These are phyloP conservation scores for Mola mola DNA, from an alignment of 2,113 vertebrate species.

Conservation along the genomic window DNA sequence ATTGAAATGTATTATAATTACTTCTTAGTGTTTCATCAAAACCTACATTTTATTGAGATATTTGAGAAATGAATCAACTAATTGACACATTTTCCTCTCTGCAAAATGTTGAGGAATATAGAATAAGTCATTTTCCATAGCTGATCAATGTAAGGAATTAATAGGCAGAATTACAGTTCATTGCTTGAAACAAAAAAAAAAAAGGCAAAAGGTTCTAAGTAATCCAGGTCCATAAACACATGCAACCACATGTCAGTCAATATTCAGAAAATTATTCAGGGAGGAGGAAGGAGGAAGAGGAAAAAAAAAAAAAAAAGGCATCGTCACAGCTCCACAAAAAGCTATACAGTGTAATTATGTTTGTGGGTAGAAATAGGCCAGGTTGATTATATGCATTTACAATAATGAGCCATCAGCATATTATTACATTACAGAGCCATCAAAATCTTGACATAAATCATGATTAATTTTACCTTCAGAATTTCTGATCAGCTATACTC, in stretches of 20 bases:
- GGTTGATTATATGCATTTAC: conserved; percentile 79
- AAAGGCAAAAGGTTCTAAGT: conserved; percentile 55
- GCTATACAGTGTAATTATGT: conserved; percentile 71
- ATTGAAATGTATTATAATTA: background rate
- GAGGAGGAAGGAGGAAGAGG: conserved; percentile 45
- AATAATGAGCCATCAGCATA: conserved; percentile 65
- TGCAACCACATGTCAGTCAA: conserved; percentile 60
- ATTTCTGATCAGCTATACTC: conserved; percentile 60
- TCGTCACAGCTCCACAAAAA: conserved; percentile 46
- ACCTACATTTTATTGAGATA: conserved; percentile 6
- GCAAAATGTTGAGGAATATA: too few relatives aligned
- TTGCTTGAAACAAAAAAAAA: conserved; percentile 40
- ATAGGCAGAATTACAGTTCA: conserved; percentile 47
- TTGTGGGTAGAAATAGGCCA: conserved; percentile 68
- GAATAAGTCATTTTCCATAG: too few relatives aligned
- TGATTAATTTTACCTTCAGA: conserved; percentile 67
- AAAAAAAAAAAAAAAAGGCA: conserved; percentile 43
- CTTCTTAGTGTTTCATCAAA: background rate
- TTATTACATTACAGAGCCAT: conserved; percentile 66
- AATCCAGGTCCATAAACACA: conserved; percentile 40
- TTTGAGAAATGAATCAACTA: background rate
- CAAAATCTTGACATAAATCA: conserved; percentile 66
- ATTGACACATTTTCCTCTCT: background rate
- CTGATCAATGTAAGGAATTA: conserved; percentile 15
- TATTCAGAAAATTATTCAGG: too few relatives aligned